Conservation (phyloP, 2,113 vertebrate genomes). For the Gadus macrocephalus region DNA sequence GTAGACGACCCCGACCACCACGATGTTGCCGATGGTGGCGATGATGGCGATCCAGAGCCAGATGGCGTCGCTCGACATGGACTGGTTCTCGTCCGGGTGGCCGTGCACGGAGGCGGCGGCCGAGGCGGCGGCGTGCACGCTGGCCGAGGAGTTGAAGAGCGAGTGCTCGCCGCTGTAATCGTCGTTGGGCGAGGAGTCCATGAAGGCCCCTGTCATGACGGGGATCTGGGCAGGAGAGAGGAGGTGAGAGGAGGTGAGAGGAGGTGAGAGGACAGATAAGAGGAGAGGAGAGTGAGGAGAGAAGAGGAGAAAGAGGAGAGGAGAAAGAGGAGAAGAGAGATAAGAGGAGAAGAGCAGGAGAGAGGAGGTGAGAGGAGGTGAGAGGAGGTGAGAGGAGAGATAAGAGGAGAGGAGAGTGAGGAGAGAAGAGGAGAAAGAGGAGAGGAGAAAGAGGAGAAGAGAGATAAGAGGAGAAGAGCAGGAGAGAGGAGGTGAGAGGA, state of each 20-base stretch:
- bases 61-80: slow-evolving; percentile 90
- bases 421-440: too few species aligned
- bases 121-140: slow-evolving; percentile 77
- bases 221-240: slow-evolving; percentile 80
- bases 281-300: too few species aligned
- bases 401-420: too few species aligned
- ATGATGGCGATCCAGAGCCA: slow-evolving; percentile 97
- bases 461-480: not conserved
- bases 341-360: not conserved
- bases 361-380: not conserved
- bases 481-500: not conserved
- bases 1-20: slow-evolving; percentile 95
- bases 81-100: slow-evolving; percentile 81
- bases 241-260: not conserved
- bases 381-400: too few species aligned
- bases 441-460: not conserved
- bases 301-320: too few species aligned
- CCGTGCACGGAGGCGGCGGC: slow-evolving; percentile 69
- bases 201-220: slow-evolving; percentile 96
- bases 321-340: not conserved
- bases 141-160: slow-evolving; percentile 93
- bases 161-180: slow-evolving; percentile 95
- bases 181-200: slow-evolving; percentile 95
- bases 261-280: too few species aligned
- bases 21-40: slow-evolving; percentile 96